Base-by-base conservation (phyloP, 2,888 invertebrate species). In the Xylota sylvarum region DNA sequence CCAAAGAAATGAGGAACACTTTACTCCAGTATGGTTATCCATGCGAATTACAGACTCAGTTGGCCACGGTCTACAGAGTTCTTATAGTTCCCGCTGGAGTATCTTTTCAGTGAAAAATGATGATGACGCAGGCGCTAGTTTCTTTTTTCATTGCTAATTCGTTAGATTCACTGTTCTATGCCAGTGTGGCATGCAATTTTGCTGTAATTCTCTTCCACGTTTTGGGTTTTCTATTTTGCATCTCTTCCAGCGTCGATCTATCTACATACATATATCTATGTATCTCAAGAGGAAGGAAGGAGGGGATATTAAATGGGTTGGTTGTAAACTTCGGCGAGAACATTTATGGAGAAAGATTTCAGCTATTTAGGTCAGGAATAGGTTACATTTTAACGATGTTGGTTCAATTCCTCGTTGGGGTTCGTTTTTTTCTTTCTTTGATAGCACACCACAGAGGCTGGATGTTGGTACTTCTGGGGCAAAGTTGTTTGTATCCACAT, bases 311-410 rank as follows among this genome's bases (percentile, higher is more conserved):
- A 55, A 78, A 55, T 76, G 30, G 67, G 46, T 58, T 67, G 6
- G 12, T 12, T 70, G 72, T 56, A 73, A 43, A 32, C 32, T 52
- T 58, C 14, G n/a, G 37, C 48, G 12, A 23, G 50, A 50, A 50
- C 62, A 72, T 73, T 62, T 43, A 55, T 55, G 35, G 19, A 58
- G 46, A 58, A 46, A 74, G 60, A 74, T 80, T 52, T 32, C 19
- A 80, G 65, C 37, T 70, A 60, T 77, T 77, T 77, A n/a, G 84
- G 84, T 84, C 79, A 84, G 79, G 56, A 69, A 79, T 79, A 74
- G 79, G 79, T 74, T 74, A 74, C 9, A 27, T 48, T 52, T 40
- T 37, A 73, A 78, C 60, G 55, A 67, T 43, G 64, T 46, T 64
- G 17, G 32, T 52, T 58, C 40, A 60, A 52, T 69, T 82, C 69